Conservation (phyloP, 2,113 vertebrate species). For the Corynorhinus townsendii region DNA sequence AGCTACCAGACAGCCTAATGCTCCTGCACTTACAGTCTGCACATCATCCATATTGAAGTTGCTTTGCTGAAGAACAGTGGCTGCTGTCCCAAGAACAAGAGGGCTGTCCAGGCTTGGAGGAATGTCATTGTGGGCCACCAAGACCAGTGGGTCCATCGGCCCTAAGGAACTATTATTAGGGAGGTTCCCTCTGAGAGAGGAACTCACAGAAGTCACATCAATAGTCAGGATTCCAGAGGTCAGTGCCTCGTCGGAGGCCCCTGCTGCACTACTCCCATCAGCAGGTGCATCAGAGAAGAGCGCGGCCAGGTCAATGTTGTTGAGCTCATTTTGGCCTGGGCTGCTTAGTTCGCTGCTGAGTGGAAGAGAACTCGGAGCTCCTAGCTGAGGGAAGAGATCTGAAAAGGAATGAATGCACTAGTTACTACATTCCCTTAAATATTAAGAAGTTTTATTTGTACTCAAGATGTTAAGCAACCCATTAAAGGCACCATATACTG, state of each 20-base stretch:
- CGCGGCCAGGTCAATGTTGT: slow-evolving; percentile 90
- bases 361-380: slow-evolving; percentile 87
- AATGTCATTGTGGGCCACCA: slow-evolving; percentile 86
- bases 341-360: slow-evolving; percentile 92
- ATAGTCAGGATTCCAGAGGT: slow-evolving; percentile 93
- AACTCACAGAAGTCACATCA: slow-evolving; percentile 87
- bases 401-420: slow-evolving; percentile 34
- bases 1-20: slow-evolving; percentile 86
- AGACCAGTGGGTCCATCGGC: slow-evolving; percentile 90
- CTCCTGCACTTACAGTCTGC: slow-evolving; percentile 89
- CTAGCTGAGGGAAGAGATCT: slow-evolving; percentile 92
- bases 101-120: slow-evolving; percentile 86
- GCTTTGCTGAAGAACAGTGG: slow-evolving; percentile 87
- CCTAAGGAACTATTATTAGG: slow-evolving; percentile 77
- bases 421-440: background rate
- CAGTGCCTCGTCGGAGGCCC: slow-evolving; percentile 87
- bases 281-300: slow-evolving; percentile 89
- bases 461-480: background rate
- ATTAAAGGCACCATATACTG: background rate
- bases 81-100: slow-evolving; percentile 78
- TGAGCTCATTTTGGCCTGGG: slow-evolving; percentile 86
- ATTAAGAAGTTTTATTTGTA: background rate
- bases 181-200: slow-evolving; percentile 80
- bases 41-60: slow-evolving; percentile 89
- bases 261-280: slow-evolving; percentile 73